Conservation (phyloP, 2,797 vertebrate species). For the Peromyscus attwateri region DNA sequence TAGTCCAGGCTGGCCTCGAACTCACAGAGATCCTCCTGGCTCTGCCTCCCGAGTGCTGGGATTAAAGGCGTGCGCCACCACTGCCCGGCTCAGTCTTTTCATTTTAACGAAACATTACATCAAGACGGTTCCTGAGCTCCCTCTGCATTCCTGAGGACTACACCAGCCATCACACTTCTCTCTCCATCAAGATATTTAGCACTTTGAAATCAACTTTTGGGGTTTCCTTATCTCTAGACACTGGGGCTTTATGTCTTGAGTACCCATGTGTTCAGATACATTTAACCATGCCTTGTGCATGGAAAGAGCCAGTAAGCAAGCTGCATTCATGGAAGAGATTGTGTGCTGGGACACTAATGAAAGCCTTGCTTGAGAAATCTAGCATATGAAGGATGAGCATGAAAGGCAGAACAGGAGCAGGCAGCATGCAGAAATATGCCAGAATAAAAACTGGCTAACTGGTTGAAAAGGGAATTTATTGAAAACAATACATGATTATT, state of each 20-base stretch:
- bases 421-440: background rate
- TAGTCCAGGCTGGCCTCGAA: too few species aligned
- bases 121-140: background rate
- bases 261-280: background rate
- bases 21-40: too few species aligned
- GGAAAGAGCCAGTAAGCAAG: background rate
- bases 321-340: background rate
- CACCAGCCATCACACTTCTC: background rate
- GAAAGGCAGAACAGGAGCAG: background rate
- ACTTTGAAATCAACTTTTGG: background rate
- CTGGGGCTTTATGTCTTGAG: background rate
- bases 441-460: constrained; percentile 22
- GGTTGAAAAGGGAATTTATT: constrained; percentile 19
- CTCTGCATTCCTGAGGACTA: background rate
- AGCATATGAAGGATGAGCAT: background rate
- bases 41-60: too few species aligned
- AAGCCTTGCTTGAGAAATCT: background rate
- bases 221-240: background rate
- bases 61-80: too few species aligned
- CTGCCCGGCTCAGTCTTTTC: background rate
- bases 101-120: background rate
- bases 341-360: background rate
- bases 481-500: background rate
- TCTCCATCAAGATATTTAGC: background rate
- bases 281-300: background rate